A percentile compares a stretch with the other conserved stretches of the same genome.
Evolutionary conservation across 2,797 vertebrate genomes (phyloP).

Genomic region (Onychomys arenicola): DNA sequence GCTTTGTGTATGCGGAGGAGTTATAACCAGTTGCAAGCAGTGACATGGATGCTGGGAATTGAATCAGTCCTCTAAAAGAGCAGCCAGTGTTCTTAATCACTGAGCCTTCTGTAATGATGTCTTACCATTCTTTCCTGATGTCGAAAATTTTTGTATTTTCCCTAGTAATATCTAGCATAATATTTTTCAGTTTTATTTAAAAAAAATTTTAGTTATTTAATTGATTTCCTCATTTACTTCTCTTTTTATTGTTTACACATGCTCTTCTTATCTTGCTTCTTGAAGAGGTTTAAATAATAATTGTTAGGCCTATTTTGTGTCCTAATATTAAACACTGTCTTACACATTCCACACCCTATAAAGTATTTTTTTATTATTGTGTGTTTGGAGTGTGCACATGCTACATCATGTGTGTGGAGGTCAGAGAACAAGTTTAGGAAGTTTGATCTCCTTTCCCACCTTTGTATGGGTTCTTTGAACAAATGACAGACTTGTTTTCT

Average conservation of each 20-base stretch:
- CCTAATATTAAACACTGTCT: background rate
- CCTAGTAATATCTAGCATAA: conserved; percentile 13
- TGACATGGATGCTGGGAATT: background rate
- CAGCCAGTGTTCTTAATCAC: background rate
- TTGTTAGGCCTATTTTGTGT: background rate
- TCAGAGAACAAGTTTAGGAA: background rate
- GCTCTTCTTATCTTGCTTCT: conserved; percentile 26
- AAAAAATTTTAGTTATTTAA: conserved; percentile 31
- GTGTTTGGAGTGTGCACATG: background rate
- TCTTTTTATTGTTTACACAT: background rate
- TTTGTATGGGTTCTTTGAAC: background rate
- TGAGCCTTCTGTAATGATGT: background rate
- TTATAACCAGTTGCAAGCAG: background rate
- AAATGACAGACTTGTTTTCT: background rate
- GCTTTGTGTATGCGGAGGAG: background rate
- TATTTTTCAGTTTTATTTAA: conserved; percentile 35
- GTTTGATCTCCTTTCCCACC: background rate
- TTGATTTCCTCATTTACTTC: conserved; percentile 37
- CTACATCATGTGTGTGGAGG: background rate
- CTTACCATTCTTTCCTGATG: background rate
- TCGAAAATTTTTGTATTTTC: background rate
- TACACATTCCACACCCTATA: background rate
- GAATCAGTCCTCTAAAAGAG: background rate
- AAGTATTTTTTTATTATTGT: conserved; percentile 27
- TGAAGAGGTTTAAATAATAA: conserved; percentile 38